Evolutionary conservation across 2,797 vertebrate genomes (phyloP).

Genomic region (Carcharodon carcharias): DNA sequence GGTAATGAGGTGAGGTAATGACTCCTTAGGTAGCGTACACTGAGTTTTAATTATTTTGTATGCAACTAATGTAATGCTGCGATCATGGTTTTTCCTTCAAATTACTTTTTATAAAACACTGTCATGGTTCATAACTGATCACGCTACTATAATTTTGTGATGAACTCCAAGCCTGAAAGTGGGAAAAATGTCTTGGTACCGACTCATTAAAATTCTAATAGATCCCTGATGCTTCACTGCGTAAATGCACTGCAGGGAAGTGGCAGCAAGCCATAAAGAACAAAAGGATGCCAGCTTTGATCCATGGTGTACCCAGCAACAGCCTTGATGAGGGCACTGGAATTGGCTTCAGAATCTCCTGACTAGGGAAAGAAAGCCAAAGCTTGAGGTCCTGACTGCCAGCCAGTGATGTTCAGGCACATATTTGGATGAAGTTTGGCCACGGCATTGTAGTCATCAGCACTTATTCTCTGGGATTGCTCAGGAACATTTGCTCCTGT

Average conservation of each 20-base stretch:
- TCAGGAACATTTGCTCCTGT: background rate
- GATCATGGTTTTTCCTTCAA: background rate
- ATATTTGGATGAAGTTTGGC: background rate
- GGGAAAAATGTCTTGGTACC: background rate
- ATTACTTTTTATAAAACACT: background rate
- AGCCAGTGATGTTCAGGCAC: background rate
- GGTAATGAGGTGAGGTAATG: background rate
- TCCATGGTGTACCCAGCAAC: background rate
- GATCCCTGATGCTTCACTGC: background rate
- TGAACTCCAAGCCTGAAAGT: background rate
- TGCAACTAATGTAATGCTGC: background rate
- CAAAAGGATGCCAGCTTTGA: background rate
- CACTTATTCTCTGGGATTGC: background rate
- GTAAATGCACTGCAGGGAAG: background rate
- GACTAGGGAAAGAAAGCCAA: background rate
- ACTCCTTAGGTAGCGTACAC: background rate
- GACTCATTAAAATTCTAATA: background rate
- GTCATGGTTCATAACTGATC: background rate
- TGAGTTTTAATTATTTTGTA: background rate
- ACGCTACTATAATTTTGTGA: background rate
- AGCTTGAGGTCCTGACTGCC: background rate
- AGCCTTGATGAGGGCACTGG: background rate
- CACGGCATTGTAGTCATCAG: background rate
- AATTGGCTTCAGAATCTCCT: background rate
- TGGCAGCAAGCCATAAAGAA: background rate